Base-by-base conservation (phyloP, 2,113 vertebrate species). In the Channa maculata region DNA sequence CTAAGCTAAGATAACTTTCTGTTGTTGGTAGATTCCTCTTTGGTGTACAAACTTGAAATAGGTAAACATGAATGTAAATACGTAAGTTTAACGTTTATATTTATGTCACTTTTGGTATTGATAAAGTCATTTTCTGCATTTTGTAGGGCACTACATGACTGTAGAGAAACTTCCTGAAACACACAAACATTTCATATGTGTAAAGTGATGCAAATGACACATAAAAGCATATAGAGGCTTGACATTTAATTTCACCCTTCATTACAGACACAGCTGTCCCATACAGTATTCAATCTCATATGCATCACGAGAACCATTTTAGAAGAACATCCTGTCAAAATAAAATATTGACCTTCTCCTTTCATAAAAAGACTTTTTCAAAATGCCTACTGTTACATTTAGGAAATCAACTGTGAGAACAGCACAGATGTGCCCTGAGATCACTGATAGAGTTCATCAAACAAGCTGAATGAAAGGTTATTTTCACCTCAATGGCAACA, bases 391-490 rank as follows among this genome's bases (percentile, higher is more conserved):
- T 41, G 64, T 43, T 24, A 43, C 45, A 60, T 38, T 63, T 12
- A 51, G 54, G 60, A 59, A 63, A 63, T 50, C 49, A 41, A 9
- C 38, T 15, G 64, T 59, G 76, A 79, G 79, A 83, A 65, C 51
- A 57, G 41, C 79, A 52, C 77, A 86, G 79, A 77, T 68, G 84
- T 69, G 57, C 10, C 36, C 44, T 3, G n/a, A 65, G 48, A 51
- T 52, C 48, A n/a, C 48, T 68, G 68, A 74, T 62, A 44, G 49
- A 72, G 33, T 73, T 86, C 41, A 77, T 83, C 77, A 71, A 75
- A 76, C 71, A 83, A 79, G 64, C n/a, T 10, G 9, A 55, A 45
- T 63, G 55, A 77, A 67, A 59, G 62, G 38, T 69, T 70, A 79
- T 79, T 73, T 15, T 69, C 38, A 59, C 45, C 37, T 62, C 57